A percentile compares a stretch with the other conserved stretches of the same genome.
phyloP scores from a whole-genome alignment of 2,113 vertebrate genomes.

The Mirza zaza region DNA sequence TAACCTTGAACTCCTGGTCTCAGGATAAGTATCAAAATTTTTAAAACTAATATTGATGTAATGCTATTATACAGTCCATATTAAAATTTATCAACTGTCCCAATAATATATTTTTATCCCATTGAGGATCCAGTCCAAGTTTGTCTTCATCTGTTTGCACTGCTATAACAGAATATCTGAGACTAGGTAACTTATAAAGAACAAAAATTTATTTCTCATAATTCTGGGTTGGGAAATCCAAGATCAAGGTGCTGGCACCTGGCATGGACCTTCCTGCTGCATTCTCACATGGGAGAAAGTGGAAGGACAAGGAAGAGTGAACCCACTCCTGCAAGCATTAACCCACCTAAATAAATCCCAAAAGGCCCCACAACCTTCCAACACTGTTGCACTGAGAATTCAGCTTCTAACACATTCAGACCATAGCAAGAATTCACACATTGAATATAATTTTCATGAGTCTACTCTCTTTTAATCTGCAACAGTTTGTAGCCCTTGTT shows the following conservation, averaged over 20 bases:
- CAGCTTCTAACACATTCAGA: neutral
- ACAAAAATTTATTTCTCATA: neutral
- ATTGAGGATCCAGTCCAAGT: neutral
- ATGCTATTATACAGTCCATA: neutral
- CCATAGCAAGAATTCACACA: neutral
- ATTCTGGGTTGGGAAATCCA: neutral
- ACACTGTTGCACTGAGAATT: neutral
- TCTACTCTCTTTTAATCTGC: conserved; percentile 1
- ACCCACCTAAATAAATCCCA: neutral
- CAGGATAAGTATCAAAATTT: neutral
- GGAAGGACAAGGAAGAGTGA: neutral
- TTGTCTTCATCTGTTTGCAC: neutral
- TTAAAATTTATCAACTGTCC: conserved; percentile 20
- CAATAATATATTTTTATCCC: neutral
- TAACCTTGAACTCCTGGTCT: too few relatives aligned
- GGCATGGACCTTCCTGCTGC: neutral
- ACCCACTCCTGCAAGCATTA: neutral
- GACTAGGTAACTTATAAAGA: neutral
- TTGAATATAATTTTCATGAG: neutral
- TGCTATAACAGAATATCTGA: neutral
- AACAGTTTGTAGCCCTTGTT: neutral
- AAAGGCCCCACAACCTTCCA: neutral
- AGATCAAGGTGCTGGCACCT: neutral
- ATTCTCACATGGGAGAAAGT: neutral
- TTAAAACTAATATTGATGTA: neutral